Evolutionary conservation across 2,113 vertebrate genomes (phyloP), one percentile per base, ranked within the genome.

Genomic region (Setophaga petechia): DNA sequence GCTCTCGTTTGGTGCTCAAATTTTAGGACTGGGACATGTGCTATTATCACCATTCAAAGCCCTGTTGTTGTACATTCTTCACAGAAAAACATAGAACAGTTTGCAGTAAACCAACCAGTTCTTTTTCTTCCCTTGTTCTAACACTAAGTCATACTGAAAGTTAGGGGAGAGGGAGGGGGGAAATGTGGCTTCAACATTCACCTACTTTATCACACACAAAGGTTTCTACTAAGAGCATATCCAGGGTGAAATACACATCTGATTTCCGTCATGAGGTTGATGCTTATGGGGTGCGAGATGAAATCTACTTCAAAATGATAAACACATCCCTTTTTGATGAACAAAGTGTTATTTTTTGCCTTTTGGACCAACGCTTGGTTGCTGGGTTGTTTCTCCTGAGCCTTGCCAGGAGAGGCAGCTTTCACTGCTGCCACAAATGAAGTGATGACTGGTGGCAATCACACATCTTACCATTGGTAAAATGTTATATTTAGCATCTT

Each of bases 131-230:
- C 77, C 66, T 91, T 94, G 81, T 37, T 88, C 94, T 97, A 95
- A 93, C 9, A 13, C 93, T 97, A 96, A 91, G 63, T 75, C 92
- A 72, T 95, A 94, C 51, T 44, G 39, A 68, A 93, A 88, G 19
- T 68, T n/a, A 0, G 11, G 74, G 73, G 21, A 2, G 18, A 17
- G 11, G 4, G 5, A 5, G 6, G 18, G 8, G 19, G 35, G 7
- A 67, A 83, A 84, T 0, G 71, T 35, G 46, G 76, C 93, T 97
- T 96, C 72, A 46, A 84, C 76, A 95, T 96, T 94, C 94, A 96
- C 61, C 96, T 96, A 96, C 82, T 96, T 96, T 52, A 90, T 63
- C 90, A 95, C 92, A 97, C 93, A 95, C 95, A 49, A 35, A 78
- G 35, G 58, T 93, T 94, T 78, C 94, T 96, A 95, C 90, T 77